Base-by-base conservation (phyloP, 2,888 invertebrate genomes). In the Lycia hirtaria region DNA sequence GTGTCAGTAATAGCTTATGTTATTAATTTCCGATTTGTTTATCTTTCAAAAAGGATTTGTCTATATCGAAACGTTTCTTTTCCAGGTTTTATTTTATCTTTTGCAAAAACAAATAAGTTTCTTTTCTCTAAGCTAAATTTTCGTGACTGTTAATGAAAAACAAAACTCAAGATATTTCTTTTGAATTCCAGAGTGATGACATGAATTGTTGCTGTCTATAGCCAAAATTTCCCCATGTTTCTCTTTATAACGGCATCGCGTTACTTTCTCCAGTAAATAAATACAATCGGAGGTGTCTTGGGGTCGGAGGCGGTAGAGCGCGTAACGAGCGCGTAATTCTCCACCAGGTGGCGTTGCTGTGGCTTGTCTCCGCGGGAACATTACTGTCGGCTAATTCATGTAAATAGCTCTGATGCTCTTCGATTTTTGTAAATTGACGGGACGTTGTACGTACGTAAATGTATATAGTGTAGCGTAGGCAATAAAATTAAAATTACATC, bases 361-460 rank as follows among this genome's bases (percentile, higher is more conserved):
- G 88, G 86, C 81, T 80, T 86, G 87, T 88, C 89, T 88, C 88
- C 75, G 69, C 81, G 83, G 85, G 79, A 81, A 80, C 85, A 88
- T 90, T 85, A 91, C 88, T 85, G 89, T 87, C 89, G 81, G 75
- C 85, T 89, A 88, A 90, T 89, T 90, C 87, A 86, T 85, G 87
- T 86, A 88, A 90, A 88, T 90, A 88, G 88, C 85, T 48, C 48
- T 62, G 56, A 58, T 65, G 62, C 50, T 76, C 71, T 80, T 81
- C 79, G 79, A 81, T 80, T 81, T 82, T 82, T 85, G 76, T 14
- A 22, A 10, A 38, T 37, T 32, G 20, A 10, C 20, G 35, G 22
- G 9, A 10, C 12, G 1, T 12, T 32, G 14, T 32, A 0, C 14
- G 12, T n/a, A n/a, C n/a, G n/a, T n/a, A n/a, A n/a, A n/a, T n/a